Conservation (phyloP, 2,113 vertebrate species). For the Bubo blakistoni region DNA sequence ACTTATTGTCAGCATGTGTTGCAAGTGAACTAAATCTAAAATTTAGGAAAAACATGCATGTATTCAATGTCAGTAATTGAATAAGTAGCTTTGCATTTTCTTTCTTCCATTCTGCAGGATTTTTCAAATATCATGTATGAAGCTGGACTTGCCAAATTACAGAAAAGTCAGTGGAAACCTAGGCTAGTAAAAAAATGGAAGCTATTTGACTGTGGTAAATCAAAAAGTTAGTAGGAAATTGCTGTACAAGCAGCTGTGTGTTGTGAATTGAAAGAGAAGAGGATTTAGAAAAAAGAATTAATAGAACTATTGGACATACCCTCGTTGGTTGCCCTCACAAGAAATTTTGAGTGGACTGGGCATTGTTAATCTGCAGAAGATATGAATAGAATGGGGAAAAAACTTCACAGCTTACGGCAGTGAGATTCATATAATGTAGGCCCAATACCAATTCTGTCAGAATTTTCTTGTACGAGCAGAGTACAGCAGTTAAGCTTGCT, state of each 20-base stretch:
- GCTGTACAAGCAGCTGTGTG: not conserved
- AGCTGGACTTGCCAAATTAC: not conserved
- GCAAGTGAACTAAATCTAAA: not conserved
- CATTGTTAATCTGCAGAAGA: not conserved
- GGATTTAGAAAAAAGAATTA: not conserved
- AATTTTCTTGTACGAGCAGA: not conserved
- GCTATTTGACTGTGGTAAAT: not conserved
- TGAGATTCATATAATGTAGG: not conserved
- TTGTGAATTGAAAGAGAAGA: not conserved
- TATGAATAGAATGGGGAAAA: not conserved
- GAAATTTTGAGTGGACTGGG: not conserved
- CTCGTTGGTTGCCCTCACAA: not conserved
- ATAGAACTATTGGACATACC: not conserved
- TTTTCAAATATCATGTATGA: not conserved
- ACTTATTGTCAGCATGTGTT: not conserved
- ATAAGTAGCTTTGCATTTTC: not conserved
- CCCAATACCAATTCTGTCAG: accelerated
- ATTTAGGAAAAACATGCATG: not conserved
- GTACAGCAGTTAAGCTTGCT: not conserved
- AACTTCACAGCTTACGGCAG: not conserved
- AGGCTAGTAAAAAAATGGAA: not conserved
- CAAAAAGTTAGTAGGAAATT: not conserved
- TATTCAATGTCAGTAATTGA: not conserved
- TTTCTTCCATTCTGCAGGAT: not conserved
- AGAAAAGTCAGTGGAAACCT: not conserved